Base-by-base conservation (phyloP, 2,888 invertebrate species). In the Erannis defoliaria region DNA sequence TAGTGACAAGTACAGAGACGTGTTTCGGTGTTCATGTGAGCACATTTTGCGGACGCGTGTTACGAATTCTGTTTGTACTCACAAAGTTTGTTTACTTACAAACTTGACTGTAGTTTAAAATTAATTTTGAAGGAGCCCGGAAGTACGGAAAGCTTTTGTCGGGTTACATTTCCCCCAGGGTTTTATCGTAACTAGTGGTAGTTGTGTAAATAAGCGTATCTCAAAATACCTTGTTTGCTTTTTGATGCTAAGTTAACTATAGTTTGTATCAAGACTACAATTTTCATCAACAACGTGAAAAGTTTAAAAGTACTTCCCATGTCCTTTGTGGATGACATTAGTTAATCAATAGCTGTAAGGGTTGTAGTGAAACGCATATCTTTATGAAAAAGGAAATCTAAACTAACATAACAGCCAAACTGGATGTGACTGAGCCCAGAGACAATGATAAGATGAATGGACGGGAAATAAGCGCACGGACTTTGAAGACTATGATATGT, bases 1-100 rank as follows among this genome's bases (percentile, higher is more conserved):
- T 46, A 59, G 66, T 66, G 63, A 63, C 66, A 63, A 66, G 60
- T 65, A 65, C 55, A 49, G 60, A 60, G 62, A 55, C 64, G 57
- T 64, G 68, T 68, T 64, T 64, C 58, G 54, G 59, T 66, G 65
- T 66, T 68, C 64, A 63, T 59, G 62, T 62, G 62, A 60, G 57
- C 66, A 64, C 63, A 63, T 64, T 68, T 68, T 54, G 50, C 42
- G 58, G 64, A 62, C 64, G 66, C 68, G 66, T 66, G 68, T 64
- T 61, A 56, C 62, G 66, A 68, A 68, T 68, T 55, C 56, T 62
- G 64, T 62, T 66, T 64, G 62, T 58, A 54, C 48, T 56, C 38
- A 42, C 51, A 43, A 56, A 64, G 63, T 67, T 67, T 70, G 62
- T 62, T 60, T 59, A 59, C 63, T 58, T 64, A 64, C 51, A 37